Evolutionary conservation across 92 coral and sea anemone genomes (phyloP).

Genomic region (Parazoanthus swiftii): DNA sequence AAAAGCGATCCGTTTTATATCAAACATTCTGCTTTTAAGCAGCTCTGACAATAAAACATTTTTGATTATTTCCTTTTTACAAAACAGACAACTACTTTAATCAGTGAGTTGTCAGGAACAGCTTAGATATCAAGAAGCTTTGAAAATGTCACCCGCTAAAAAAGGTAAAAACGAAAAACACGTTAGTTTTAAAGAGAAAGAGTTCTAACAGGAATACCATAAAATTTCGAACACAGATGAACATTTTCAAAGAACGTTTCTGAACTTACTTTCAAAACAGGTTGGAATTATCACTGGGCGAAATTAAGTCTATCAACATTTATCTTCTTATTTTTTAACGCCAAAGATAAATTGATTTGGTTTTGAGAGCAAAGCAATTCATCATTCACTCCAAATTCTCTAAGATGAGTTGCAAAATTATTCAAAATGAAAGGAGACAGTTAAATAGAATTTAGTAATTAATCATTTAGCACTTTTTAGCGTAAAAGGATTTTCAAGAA

Average conservation of each 20-base stretch:
- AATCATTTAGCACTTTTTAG: no score
- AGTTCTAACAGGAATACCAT: background rate
- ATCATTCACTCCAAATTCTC: no score
- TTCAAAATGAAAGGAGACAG: no score
- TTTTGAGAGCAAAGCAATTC: no score
- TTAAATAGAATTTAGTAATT: no score
- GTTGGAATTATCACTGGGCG: no score
- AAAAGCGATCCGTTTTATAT: background rate
- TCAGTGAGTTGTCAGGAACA: background rate
- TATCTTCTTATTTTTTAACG: no score
- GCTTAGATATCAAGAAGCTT: background rate
- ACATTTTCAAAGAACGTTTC: background rate
- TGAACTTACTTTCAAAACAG: no score
- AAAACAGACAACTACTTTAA: background rate
- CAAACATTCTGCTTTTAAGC: constrained; percentile 23
- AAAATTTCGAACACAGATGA: background rate
- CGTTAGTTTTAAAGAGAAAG: background rate
- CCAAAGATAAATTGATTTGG: no score
- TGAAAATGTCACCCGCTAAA: background rate
- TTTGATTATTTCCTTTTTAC: background rate
- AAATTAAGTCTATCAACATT: no score
- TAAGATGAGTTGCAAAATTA: no score
- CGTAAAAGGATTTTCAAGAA: no score
- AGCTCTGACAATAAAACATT: background rate
- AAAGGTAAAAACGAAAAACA: background rate